Conservation (phyloP, 2,888 invertebrate species). For the Apantesis nais region DNA sequence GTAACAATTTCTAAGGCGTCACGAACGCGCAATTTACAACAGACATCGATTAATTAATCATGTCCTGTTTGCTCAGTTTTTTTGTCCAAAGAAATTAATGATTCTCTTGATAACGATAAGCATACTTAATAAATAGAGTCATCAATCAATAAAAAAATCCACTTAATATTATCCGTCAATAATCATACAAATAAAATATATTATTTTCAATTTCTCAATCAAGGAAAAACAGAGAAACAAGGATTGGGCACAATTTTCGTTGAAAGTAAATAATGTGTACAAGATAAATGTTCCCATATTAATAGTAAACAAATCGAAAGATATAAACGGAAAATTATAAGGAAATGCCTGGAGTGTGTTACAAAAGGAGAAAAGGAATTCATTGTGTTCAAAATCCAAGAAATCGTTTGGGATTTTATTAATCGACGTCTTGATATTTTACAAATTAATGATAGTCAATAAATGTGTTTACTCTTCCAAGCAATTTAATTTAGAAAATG, state of each 20-base stretch:
- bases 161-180: neutral
- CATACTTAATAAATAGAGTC: too few relatives aligned
- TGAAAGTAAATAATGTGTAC: too few relatives aligned
- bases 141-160: too few relatives aligned
- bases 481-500: neutral
- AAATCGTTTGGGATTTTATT: neutral
- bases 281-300: neutral
- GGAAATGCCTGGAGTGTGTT: neutral
- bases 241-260: neutral
- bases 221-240: neutral
- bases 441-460: neutral
- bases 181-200: neutral
- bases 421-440: neutral
- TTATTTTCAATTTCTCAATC: neutral
- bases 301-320: neutral
- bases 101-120: too few relatives aligned
- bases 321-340: neutral
- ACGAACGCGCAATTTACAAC: too few relatives aligned
- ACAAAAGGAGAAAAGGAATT: neutral
- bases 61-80: too few relatives aligned
- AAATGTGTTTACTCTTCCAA: neutral
- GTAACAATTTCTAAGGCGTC: too few relatives aligned
- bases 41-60: too few relatives aligned
- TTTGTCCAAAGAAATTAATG: too few relatives aligned
- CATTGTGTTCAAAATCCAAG: neutral